Evolutionary conservation across 2,888 invertebrate genomes (phyloP), one percentile per base, ranked within the genome.

Genomic region (Apamea crenata): DNA sequence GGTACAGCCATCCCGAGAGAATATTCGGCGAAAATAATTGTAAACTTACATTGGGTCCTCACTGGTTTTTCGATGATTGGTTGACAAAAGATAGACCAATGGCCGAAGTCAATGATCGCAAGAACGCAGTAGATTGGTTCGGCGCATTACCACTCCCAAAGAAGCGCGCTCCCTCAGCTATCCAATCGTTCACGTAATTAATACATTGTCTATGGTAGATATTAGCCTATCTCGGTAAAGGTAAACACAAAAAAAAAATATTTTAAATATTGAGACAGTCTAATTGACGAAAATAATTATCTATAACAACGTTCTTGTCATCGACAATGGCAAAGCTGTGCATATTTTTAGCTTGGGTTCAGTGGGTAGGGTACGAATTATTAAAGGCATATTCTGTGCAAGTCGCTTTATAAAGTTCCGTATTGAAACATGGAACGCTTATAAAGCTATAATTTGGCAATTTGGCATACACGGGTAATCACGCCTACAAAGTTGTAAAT

Each of bases 21-120:
- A 93, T 94, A 94, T 92, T 95, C 92, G 92, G 91, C 91, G 94
- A 95, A 95, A 93, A 93, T 93, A 92, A 94, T 94, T 94, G 95
- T 93, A 94, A 95, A 97, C 96, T 97, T 97, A 97, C 97, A 96
- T 95, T 95, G 95, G 94, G 92, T 95, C 93, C 95, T 96, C 94
- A 95, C 97, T 97, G 98, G 98, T 98, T 98, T 98, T 98, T 97
- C 98, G 97, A 98, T 98, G 98, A 98, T 98, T 98, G 98, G 98
- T 98, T 98, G 98, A 98, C 98, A 97, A 98, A 98, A 97, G 97
- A 97, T 98, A 98, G 98, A 98, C 98, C 98, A 98, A 98, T 98
- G 98, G 98, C 97, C 98, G 98, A 97, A 97, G 98, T 98, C 97
- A 97, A 97, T 97, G 97, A 97, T 97, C 97, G 97, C 97, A 97